Conservation (phyloP, 2,888 invertebrate species). For the Uloborus plumipes region DNA sequence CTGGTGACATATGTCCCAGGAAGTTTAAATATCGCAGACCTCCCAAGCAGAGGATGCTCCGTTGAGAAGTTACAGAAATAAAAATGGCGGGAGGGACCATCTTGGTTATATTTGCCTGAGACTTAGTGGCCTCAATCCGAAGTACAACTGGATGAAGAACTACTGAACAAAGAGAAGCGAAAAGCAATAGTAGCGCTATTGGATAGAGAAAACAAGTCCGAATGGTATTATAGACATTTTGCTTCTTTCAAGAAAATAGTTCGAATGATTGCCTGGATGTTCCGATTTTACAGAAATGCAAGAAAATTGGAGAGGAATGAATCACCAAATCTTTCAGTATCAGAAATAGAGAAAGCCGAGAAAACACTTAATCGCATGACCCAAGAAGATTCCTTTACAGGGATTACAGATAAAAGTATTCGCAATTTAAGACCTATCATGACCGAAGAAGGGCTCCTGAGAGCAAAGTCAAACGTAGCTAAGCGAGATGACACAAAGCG, state of each 20-base stretch:
- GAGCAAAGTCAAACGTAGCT: too few species aligned
- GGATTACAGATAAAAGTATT: too few species aligned
- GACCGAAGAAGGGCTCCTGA: too few species aligned
- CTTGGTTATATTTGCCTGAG: too few species aligned
- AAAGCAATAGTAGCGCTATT: background rate
- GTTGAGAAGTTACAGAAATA: background rate
- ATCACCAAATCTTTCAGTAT: too few species aligned
- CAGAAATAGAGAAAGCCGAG: too few species aligned
- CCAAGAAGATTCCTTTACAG: too few species aligned
- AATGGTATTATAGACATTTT: slow-evolving; percentile 6
- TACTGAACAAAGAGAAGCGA: background rate
- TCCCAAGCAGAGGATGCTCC: background rate
- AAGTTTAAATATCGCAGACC: background rate
- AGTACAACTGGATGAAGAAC: background rate
- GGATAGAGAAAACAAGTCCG: background rate
- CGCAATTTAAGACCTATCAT: too few species aligned
- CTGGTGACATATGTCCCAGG: slow-evolving; percentile 10
- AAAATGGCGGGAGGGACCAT: slow-evolving; percentile 21
- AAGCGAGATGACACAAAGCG: too few species aligned
- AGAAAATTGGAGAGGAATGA: background rate
- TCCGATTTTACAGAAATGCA: background rate
- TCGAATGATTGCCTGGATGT: background rate
- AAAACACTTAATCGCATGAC: too few species aligned
- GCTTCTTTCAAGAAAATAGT: slow-evolving; percentile 2
- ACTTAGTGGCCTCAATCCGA: background rate